Conservation (phyloP, 2,888 invertebrate genomes). For the Hesperia comma region DNA sequence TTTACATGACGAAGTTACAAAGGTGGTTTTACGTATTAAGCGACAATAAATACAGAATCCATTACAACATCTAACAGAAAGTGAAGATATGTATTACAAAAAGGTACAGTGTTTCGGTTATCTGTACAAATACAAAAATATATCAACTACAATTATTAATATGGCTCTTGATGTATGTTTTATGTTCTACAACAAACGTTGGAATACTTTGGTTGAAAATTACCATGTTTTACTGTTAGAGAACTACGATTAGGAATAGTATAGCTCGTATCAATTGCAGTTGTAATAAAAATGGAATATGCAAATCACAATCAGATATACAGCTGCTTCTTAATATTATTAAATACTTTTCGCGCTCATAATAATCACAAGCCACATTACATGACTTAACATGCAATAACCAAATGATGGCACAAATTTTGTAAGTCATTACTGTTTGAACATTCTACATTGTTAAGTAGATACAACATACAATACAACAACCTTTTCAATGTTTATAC, state of each 20-base stretch:
- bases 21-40: constrained; percentile 37
- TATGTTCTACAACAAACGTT: constrained; percentile 51
- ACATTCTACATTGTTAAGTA: constrained; percentile 15
- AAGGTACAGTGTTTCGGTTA: constrained; percentile 56
- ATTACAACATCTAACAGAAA: constrained; percentile 36
- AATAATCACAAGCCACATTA: not conserved
- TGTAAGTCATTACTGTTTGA: constrained; percentile 57
- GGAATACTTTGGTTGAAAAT: constrained; percentile 54
- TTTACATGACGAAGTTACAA: constrained; percentile 27
- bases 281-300: constrained; percentile 62
- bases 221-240: constrained; percentile 28
- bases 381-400: constrained; percentile 53
- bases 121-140: constrained; percentile 78
- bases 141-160: constrained; percentile 68
- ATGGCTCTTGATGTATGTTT: constrained; percentile 60
- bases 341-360: constrained; percentile 1
- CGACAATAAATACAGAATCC: constrained; percentile 34
- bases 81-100: constrained; percentile 52
- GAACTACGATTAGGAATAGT: constrained; percentile 10
- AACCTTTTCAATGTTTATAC: constrained; percentile 5
- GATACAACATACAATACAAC: not conserved
- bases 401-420: constrained; percentile 77
- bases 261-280: constrained; percentile 9
- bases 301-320: constrained; percentile 59
- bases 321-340: constrained; percentile 35